Evolutionary conservation across 2,797 vertebrate genomes (phyloP).

Genomic region (Poecile montanus): DNA sequence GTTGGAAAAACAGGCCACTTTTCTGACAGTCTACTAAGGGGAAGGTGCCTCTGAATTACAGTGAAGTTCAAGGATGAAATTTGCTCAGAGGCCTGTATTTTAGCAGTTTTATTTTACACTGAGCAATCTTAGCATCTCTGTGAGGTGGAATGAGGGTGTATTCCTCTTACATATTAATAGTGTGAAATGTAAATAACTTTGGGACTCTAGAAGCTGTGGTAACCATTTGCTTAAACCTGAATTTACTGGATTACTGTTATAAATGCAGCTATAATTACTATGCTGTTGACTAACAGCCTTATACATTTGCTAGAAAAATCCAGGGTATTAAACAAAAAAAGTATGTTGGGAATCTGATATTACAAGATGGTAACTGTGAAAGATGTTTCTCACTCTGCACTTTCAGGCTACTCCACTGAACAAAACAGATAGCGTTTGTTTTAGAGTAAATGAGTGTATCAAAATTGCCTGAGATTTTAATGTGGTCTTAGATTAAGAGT

Average conservation of each 20-base stretch:
- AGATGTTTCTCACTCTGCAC: not conserved
- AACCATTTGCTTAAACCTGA: not conserved
- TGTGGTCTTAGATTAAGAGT: slow-evolving; percentile 22
- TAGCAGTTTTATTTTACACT: not conserved
- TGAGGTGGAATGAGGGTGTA: not conserved
- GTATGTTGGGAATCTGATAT: not conserved
- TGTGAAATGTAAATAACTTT: not conserved
- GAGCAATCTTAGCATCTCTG: not conserved
- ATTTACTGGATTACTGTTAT: not conserved
- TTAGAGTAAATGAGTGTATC: not conserved
- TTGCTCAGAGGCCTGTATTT: not conserved
- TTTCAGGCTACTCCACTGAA: not conserved
- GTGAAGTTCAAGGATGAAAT: not conserved
- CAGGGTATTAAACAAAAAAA: not conserved
- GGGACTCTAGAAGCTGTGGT: not conserved
- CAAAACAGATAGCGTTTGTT: not conserved
- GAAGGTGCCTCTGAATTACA: not conserved
- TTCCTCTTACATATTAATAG: not conserved
- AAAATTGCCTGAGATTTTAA: slow-evolving; percentile 24
- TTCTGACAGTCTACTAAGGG: not conserved
- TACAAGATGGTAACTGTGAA: not conserved
- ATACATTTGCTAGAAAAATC: not conserved
- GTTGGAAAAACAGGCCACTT: not conserved
- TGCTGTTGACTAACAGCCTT: not conserved
- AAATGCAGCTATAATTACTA: not conserved